Percentiles rank a stretch among this genome's conserved stretches.
Conservation (phyloP, 2,113 vertebrate species). For the Cisticola juncidis region DNA sequence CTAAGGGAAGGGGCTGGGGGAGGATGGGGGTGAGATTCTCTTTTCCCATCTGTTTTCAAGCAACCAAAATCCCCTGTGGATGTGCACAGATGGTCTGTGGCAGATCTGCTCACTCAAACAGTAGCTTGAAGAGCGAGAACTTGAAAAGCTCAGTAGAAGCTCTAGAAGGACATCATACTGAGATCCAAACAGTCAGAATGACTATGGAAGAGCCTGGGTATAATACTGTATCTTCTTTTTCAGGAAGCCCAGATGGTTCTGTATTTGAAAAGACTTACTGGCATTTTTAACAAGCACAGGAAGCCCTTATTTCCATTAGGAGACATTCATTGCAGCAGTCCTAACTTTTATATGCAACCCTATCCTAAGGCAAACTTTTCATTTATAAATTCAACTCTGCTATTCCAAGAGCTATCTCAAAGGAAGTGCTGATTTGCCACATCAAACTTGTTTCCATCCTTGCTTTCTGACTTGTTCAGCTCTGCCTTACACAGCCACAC, state of each 20-base stretch:
- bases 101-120: not conserved
- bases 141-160: not conserved
- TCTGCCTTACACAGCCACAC: not conserved
- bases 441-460: not conserved
- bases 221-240: not conserved
- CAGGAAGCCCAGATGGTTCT: not conserved
- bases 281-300: not conserved
- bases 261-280: not conserved
- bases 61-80: not conserved
- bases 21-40: not conserved
- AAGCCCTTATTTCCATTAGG: not conserved
- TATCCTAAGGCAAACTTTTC: not conserved
- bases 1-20: not conserved
- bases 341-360: not conserved
- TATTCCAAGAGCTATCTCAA: not conserved
- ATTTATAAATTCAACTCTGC: not conserved
- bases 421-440: not conserved
- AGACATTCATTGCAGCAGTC: not conserved
- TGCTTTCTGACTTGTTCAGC: not conserved
- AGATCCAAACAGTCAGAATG: not conserved
- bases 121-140: not conserved
- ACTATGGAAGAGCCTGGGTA: not conserved
- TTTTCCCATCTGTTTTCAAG: not conserved
- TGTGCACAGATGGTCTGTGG: not conserved
- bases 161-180: not conserved